A percentile compares a stretch with the other conserved stretches of the same genome.
Evolutionary conservation across 92 coral and sea anemone genomes (phyloP).

Genomic region (Ricordea florida): DNA sequence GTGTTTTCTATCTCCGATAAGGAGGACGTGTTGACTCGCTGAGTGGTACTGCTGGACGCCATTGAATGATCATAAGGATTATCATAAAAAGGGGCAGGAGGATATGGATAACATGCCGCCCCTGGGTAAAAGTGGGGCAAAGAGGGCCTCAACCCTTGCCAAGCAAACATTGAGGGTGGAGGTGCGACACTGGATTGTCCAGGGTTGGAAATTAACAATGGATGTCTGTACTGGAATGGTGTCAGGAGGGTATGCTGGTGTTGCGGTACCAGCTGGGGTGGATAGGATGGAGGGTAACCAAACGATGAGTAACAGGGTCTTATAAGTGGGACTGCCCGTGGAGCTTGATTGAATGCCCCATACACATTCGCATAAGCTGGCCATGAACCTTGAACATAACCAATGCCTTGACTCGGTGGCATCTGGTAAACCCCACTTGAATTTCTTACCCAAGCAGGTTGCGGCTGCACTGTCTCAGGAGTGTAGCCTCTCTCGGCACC

Average conservation of each 20-base stretch:
- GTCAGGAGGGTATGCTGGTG: background rate
- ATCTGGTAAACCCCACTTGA: background rate
- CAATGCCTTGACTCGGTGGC: background rate
- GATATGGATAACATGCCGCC: background rate
- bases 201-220: constrained; percentile 1
- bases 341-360: constrained; percentile 11
- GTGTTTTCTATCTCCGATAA: no score
- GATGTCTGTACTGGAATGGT: constrained; percentile 32
- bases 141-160: constrained; percentile 10
- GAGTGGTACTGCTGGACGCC: background rate
- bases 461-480: constrained; percentile 14
- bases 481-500: constrained; percentile 31
- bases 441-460: background rate
- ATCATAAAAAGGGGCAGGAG: background rate
- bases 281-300: background rate
- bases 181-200: background rate
- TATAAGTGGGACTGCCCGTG: constrained; percentile 12
- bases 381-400: background rate
- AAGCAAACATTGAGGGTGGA: constrained; percentile 5
- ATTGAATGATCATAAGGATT: constrained; percentile 6
- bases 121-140: constrained; percentile 22
- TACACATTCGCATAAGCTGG: constrained; percentile 6
- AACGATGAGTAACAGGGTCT: constrained; percentile 12
- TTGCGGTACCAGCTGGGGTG: background rate
- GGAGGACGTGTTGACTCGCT: no score